Base-by-base conservation (phyloP, 2,113 vertebrate species). In the Sakesphorus luctuosus region DNA sequence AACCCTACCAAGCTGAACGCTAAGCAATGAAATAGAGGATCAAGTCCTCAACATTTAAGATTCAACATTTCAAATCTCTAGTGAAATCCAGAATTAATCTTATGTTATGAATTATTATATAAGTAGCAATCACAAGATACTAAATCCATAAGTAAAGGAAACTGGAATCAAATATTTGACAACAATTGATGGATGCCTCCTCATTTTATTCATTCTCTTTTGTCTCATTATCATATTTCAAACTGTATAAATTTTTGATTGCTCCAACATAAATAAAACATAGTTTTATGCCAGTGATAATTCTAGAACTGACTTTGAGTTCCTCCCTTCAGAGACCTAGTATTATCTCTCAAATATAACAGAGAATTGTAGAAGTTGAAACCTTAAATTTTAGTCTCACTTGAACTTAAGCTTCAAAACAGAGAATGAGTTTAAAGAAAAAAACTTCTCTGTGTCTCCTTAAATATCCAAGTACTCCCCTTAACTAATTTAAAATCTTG, bases 181-280 rank as follows among this genome's bases (percentile, higher is more conserved):
- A 87, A 16, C 3, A 0, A 2, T 5, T 77, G 46, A 93, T 44
- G 29, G 33, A 62, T 55, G 14, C 0, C 69, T 90, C 88, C 18
- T 55, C 18, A 36, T 80, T 90, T 88, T 50, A 59, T 7, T 18
- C 4, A 1, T 83, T 83, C 46, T 59, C 33, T 88, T 94, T 83
- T 69, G 17, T 69, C 46, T 77, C 35, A 66, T 66, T 84, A 62
- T 21, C 59, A 35, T 74, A 80, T 92, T 95, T 90, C 59, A 92
- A 84, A 88, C 13, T 50, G 10, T 43, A 92, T 81, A 88, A 35
- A 55, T 86, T 77, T 90, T 93, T 95, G 3, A 91, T 76, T 75
- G 23, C 13, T 47, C 9, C 0, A 3, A 49, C 75, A 85, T 79
- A 90, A 93, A 91, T 83, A 65, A 88, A 94, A 77, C 18, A 62